phyloP scores from a whole-genome alignment of 2,113 vertebrate species.

The Podarcis raffonei region DNA sequence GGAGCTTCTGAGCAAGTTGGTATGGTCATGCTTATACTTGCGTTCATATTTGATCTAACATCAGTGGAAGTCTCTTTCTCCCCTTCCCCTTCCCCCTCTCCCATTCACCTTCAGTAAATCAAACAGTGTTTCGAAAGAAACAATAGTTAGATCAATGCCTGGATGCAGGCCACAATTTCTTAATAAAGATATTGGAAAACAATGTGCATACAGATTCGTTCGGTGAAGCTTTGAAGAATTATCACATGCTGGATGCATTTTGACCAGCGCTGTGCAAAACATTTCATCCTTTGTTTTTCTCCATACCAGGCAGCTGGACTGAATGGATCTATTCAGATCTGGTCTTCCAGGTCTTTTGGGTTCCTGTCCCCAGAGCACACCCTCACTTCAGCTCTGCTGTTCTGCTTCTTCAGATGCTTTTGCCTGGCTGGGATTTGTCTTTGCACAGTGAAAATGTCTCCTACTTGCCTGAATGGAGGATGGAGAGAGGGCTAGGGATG shows the following conservation, averaged over 20 bases:
- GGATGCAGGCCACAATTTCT: not conserved
- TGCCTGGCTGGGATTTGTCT: too few relatives aligned
- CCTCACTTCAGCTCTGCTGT: too few relatives aligned
- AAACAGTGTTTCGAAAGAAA: not conserved
- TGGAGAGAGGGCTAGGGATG: too few relatives aligned
- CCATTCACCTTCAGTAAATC: not conserved
- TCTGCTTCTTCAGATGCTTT: too few relatives aligned
- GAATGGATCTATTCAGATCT: too few relatives aligned
- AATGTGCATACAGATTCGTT: not conserved
- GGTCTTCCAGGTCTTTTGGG: too few relatives aligned
- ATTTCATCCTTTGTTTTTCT: too few relatives aligned
- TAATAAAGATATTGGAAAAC: not conserved
- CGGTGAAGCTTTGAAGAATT: not conserved
- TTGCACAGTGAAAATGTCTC: too few relatives aligned
- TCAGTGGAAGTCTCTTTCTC: not conserved
- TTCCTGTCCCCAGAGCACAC: too few relatives aligned
- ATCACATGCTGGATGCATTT: not conserved
- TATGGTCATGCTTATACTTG: not conserved
- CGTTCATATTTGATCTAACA: not conserved
- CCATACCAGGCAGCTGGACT: too few relatives aligned
- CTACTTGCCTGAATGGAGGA: too few relatives aligned
- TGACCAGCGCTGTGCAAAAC: not conserved
- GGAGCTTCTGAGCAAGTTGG: not conserved
- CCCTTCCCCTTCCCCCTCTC: not conserved
- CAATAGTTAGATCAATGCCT: not conserved